These are phyloP conservation scores for Pseudomyrmex concolor DNA, from an alignment of 1,140 invertebrate species.

Conservation along the genomic window DNA sequence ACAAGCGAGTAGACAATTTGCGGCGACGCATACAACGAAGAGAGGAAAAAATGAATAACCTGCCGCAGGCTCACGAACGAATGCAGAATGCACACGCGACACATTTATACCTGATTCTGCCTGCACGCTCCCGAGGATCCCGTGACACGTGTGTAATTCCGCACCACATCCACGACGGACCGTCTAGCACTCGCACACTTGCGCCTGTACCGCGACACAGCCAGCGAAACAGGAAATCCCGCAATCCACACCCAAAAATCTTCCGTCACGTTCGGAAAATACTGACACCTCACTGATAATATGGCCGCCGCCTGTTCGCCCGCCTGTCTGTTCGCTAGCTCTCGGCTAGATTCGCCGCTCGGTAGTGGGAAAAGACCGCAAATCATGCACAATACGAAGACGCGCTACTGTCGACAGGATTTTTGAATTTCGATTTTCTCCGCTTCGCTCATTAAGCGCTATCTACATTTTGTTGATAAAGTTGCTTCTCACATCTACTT, in stretches of 20 bases:
- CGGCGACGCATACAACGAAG: neutral
- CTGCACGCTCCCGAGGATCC: conserved; percentile 59
- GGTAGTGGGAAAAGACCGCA: neutral
- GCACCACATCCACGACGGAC: conserved; percentile 78
- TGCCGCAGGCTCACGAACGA: neutral
- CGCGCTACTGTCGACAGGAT: neutral
- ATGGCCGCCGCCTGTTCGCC: conserved; percentile 79
- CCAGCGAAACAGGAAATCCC: conserved; percentile 74
- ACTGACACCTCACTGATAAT: conserved; percentile 85
- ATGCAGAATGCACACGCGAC: neutral
- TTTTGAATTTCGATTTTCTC: too few relatives aligned
- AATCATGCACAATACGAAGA: neutral
- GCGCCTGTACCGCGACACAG: conserved; percentile 68
- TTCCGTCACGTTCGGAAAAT: conserved; percentile 83
- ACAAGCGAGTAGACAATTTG: neutral
- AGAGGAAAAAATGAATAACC: neutral
- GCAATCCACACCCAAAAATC: conserved; percentile 84
- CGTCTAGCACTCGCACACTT: conserved; percentile 77
- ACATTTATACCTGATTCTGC: conserved; percentile 66
- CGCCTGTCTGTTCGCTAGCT: conserved; percentile 26
- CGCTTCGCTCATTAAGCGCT: too few relatives aligned
- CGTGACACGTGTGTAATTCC: conserved; percentile 69
- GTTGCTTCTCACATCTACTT: too few relatives aligned
- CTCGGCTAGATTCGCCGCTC: neutral
- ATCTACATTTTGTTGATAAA: too few relatives aligned